These are phyloP conservation scores for Camelus dromedarius DNA, from an alignment of 2,113 vertebrate genomes.

Conservation along the genomic window DNA sequence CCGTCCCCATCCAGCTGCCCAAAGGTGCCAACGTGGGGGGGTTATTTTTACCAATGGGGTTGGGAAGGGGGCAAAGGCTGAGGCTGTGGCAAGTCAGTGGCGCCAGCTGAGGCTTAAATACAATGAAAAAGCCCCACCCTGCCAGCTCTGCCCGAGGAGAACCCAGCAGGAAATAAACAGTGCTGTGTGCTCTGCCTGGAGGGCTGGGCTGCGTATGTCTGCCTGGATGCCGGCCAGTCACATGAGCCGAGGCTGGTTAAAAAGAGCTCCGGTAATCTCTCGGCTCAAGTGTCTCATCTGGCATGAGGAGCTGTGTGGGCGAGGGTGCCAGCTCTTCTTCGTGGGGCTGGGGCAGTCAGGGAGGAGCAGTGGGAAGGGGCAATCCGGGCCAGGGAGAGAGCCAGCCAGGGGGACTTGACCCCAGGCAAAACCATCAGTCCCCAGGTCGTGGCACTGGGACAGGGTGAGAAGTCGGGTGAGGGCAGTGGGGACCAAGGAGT, in stretches of 20 bases:
- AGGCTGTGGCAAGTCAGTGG: constrained; percentile 22
- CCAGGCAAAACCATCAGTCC: neutral
- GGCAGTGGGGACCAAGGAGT: neutral
- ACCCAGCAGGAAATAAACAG: constrained; percentile 46
- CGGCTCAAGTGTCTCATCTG: constrained; percentile 55
- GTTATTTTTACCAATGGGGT: constrained; percentile 61
- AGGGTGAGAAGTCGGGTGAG: neutral
- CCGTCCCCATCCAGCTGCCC: neutral
- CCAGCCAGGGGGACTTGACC: neutral
- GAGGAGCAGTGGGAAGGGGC: neutral
- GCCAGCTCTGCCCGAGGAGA: neutral
- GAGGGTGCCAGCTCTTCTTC: neutral
- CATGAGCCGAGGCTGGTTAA: constrained; percentile 36
- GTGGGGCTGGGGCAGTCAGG: neutral
- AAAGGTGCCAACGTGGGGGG: neutral
- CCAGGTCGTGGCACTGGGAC: neutral
- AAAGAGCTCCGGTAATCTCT: constrained; percentile 55
- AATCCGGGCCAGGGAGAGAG: neutral
- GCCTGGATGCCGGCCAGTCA: constrained; percentile 63
- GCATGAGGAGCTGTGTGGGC: neutral
- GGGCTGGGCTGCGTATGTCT: neutral
- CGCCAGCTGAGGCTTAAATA: constrained; percentile 49
- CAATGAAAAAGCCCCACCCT: constrained; percentile 26
- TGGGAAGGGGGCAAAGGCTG: constrained; percentile 61
- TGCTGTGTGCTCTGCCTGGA: neutral